A percentile compares a stretch with the other conserved stretches of the same genome.
Evolutionary conservation across 1,140 invertebrate species (phyloP).

Genomic region (Pogonognathellus flavescens): DNA sequence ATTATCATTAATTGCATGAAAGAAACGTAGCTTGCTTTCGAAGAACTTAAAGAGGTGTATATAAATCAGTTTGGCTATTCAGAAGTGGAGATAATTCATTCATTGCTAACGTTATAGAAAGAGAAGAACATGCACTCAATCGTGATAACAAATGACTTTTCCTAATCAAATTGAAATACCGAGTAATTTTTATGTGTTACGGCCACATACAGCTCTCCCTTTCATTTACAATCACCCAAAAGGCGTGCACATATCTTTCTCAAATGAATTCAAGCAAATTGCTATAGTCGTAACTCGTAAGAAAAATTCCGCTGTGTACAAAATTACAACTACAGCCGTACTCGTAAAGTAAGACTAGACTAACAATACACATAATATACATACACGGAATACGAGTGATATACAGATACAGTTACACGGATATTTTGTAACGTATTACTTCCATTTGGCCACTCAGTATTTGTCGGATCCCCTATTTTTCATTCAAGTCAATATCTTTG

Average conservation of each 20-base stretch:
- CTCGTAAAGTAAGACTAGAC: background rate
- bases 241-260: background rate
- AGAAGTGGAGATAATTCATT: conserved; percentile 53
- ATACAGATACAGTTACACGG: background rate
- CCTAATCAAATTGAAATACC: conserved; percentile 43
- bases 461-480: conserved; percentile 3
- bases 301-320: background rate
- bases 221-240: background rate
- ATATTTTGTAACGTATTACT: conserved; percentile 12
- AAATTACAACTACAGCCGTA: background rate
- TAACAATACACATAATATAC: background rate
- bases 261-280: conserved; percentile 8
- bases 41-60: conserved; percentile 13
- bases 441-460: background rate
- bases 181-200: conserved; percentile 56
- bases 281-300: background rate
- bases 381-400: background rate
- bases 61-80: conserved; percentile 26
- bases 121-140: conserved; percentile 51
- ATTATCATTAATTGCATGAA: conserved; percentile 30
- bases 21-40: background rate
- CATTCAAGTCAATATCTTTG: background rate
- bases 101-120: background rate
- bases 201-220: background rate
- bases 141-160: conserved; percentile 57